Evolutionary conservation across 2,797 vertebrate species (phyloP).

Genomic region (Bovichtus diacanthus): DNA sequence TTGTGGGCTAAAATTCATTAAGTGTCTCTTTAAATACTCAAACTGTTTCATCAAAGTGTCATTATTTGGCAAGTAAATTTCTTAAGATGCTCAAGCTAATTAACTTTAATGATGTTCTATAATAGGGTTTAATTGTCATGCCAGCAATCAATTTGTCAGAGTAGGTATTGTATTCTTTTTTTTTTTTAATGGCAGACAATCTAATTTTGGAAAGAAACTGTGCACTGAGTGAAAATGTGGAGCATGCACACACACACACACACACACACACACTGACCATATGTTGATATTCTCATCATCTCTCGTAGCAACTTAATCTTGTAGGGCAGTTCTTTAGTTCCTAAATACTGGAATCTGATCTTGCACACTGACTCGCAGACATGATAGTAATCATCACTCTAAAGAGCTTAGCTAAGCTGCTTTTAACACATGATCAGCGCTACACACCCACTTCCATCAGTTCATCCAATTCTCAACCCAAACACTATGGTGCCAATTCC

Average conservation of each 20-base stretch:
- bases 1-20: constrained; percentile 45
- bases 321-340: constrained; percentile 37
- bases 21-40: constrained; percentile 40
- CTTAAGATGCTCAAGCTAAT: constrained; percentile 59
- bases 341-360: constrained; percentile 61
- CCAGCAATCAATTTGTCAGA: constrained; percentile 61
- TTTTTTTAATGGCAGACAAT: constrained; percentile 32
- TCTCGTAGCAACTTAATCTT: constrained; percentile 29
- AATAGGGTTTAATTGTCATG: constrained; percentile 52
- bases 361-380: constrained; percentile 26
- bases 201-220: constrained; percentile 27
- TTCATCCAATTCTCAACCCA: constrained; percentile 44
- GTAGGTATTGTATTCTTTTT: constrained; percentile 25
- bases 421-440: no score
- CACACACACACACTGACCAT: constrained; percentile 22
- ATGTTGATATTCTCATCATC: constrained; percentile 39
- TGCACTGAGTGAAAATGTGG: constrained; percentile 5
- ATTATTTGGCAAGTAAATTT: constrained; percentile 60
- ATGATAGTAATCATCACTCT: constrained; percentile 57
- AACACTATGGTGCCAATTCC: constrained; percentile 41
- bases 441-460: constrained; percentile 40
- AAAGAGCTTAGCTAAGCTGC: constrained; percentile 70
- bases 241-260: constrained; percentile 1
- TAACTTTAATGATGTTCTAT: constrained; percentile 58
- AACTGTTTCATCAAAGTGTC: constrained; percentile 58